Evolutionary conservation across 2,797 vertebrate species (phyloP), one percentile per base, ranked within the genome.

Genomic region (Poliocrania exsul): DNA sequence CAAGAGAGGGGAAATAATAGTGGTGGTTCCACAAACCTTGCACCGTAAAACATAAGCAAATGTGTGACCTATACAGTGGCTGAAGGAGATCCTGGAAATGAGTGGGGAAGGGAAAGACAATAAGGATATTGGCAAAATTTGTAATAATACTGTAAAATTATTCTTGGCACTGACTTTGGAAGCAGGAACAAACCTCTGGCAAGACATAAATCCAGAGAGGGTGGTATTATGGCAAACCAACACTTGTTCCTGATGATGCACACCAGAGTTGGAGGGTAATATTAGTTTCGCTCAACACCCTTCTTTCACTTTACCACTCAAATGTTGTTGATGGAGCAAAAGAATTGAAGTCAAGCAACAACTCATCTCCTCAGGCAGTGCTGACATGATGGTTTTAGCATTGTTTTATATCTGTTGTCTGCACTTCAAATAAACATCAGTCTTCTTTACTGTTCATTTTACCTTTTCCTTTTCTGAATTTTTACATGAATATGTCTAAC

Each of bases 391-490:
- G 13, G n/a, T 56, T 91, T 91, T 89, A 79, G 17, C 47, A 67
- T 29, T 31, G 38, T 54, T 64, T 93, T 67, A 71, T 10, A 54
- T 47, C 44, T 33, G 10, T 64, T 85, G 31, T 64, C 16, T 42
- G 46, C 42, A 29, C 42, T 87, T 93, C 53, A 92, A 84, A 89
- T 71, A 87, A 79, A 74, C 35, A 81, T 83, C 67, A 89, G 47
- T 37, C 17, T 82, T 82, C 60, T 65, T 86, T 50, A 50, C 35
- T 75, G 87, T 85, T 85, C 40, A 60, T 87, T 92, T 94, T 74
- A 66, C 60, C 26, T 77, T 93, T 93, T 86, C 37, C 23, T 72
- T 75, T 65, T 87, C 80, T 80, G 57, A 95, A 72, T 23, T 62
- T 89, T 86, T 65, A 82, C 57, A 72, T 58, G 23, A 88, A 75